Evolutionary conservation across 2,113 vertebrate genomes (phyloP).

Genomic region (Sprattus sprattus): DNA sequence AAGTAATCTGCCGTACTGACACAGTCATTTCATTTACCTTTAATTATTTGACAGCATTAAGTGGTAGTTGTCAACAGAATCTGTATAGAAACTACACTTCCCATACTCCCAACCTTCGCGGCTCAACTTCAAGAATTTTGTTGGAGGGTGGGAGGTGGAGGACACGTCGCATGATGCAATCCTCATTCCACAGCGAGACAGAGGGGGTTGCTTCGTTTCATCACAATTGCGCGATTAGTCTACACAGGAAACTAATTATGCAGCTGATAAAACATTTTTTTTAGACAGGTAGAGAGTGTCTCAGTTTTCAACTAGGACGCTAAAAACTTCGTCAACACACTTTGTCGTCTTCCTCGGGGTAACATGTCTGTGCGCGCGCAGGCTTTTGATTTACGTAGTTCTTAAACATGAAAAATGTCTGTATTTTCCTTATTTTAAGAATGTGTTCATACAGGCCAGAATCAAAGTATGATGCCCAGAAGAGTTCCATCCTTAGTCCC

Average conservation of each 20-base stretch:
- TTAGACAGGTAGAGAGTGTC: background rate
- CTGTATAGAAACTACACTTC: constrained; percentile 28
- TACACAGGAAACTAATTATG: background rate
- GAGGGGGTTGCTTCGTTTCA: background rate
- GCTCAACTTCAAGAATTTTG: constrained; percentile 8
- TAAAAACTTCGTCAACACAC: too few relatives aligned
- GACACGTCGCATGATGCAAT: constrained; percentile 45
- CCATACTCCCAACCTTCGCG: constrained; percentile 22
- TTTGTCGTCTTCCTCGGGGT: too few relatives aligned
- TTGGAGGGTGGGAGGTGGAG: constrained; percentile 8
- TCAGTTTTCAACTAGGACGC: too few relatives aligned
- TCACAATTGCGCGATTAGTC: background rate
- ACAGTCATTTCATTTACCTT: background rate
- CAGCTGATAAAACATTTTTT: background rate
- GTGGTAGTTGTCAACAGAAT: background rate
- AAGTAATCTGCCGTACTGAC: background rate
- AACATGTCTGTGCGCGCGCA: too few relatives aligned
- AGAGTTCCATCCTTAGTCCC: too few relatives aligned
- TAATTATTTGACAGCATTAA: background rate
- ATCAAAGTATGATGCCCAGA: too few relatives aligned
- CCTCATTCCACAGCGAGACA: background rate
- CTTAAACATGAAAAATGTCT: too few relatives aligned
- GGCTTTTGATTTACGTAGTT: too few relatives aligned
- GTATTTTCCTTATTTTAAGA: too few relatives aligned
- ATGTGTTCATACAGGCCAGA: too few relatives aligned